These are phyloP conservation scores for cat (Felis catus) DNA, from an alignment of 2,113 vertebrate species.

Conservation along the genomic window F.catus_Fca126_mat1.0 CM031415.1:179081501-179082000, in stretches of 20 bases:
- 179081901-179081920: background rate
- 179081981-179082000: background rate
- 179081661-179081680: too few relatives aligned
- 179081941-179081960: background rate
- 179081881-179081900: background rate
- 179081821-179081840: background rate
- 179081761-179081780: background rate
- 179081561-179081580: too few relatives aligned
- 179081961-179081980: background rate
- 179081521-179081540: too few relatives aligned
- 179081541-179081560: too few relatives aligned
- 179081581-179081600: too few relatives aligned
- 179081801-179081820: background rate
- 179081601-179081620: too few relatives aligned
- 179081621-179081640: too few relatives aligned
- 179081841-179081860: background rate
- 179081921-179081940: background rate
- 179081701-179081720: too few relatives aligned
- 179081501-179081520: too few relatives aligned
- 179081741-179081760: background rate
- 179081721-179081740: background rate
- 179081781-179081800: background rate
- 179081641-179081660: too few relatives aligned
- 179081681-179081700: too few relatives aligned
- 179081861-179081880: background rate